A percentile compares a stretch with the other conserved stretches of the same genome.
These are phyloP conservation scores for Galemys pyrenaicus DNA, from an alignment of 2,113 vertebrate genomes.

Conservation along the genomic window DNA sequence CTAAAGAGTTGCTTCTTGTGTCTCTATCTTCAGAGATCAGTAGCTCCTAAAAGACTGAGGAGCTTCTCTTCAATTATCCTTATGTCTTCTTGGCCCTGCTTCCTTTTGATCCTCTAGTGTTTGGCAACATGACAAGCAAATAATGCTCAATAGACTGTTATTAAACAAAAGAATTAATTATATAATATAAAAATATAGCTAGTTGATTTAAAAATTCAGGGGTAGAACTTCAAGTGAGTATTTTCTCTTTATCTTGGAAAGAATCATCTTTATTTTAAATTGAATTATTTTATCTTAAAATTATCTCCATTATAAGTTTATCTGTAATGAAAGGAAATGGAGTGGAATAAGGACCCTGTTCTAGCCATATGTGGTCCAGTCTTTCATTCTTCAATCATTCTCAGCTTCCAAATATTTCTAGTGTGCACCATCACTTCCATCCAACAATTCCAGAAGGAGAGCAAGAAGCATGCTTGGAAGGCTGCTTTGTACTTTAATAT, in stretches of 20 bases:
- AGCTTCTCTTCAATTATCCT: neutral
- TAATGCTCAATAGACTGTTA: neutral
- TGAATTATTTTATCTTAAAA: conserved; percentile 28
- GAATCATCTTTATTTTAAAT: conserved; percentile 38
- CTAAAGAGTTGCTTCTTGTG: neutral
- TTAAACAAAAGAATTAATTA: conserved; percentile 26
- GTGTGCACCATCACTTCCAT: neutral
- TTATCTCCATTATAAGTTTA: neutral
- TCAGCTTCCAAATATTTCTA: neutral
- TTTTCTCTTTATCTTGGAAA: neutral
- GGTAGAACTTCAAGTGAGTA: neutral
- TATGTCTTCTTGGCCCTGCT: neutral
- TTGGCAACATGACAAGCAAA: neutral
- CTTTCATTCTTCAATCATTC: neutral
- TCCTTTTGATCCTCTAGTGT: neutral
- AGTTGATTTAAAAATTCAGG: neutral
- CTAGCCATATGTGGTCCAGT: neutral
- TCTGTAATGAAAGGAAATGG: neutral
- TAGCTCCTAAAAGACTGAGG: neutral
- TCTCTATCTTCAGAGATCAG: neutral
- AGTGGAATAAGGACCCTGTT: neutral
- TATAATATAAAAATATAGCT: neutral
- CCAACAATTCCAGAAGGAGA: neutral
- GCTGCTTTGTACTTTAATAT: conserved; percentile 17
- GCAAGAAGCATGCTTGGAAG: neutral